Evolutionary conservation across 2,113 vertebrate species (phyloP), one percentile per base, ranked within the genome.

Genomic region (Salminus brasiliensis): DNA sequence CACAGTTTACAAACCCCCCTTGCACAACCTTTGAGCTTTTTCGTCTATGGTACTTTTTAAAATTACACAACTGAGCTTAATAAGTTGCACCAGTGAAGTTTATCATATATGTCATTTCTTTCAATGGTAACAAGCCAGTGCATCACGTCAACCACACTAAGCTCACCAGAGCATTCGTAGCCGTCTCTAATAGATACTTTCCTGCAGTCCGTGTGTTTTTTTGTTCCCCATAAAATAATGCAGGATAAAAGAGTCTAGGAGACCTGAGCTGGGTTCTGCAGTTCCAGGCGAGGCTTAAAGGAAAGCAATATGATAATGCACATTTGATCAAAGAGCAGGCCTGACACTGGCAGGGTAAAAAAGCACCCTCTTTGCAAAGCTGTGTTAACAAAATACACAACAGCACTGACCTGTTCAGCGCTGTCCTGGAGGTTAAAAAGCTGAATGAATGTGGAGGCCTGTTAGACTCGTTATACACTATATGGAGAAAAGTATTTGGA

Each of bases 261-360:
- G 59, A 23, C 15, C 7, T 11, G 16, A 63, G 55, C 60, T 49
- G 45, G 53, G 45, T 45, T 21, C 39, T 23, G 43, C 53, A 41
- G 49, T 72, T 71, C 41, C 52, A 76, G 60, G 34, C 15, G 18
- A 68, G 74, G 25, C 63, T 78, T 59, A 49, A 72, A 78, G 53
- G 70, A 49, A 84, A 63, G 60, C 43, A 23, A 66, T 74, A 66
- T 70, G 63, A 74, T 84, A 71, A 79, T 81, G 65, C 43, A 67
- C 12, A 32, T 65, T 65, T 69, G 77, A 84, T 82, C 65, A 80
- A 80, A 84, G 82, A 60, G 11, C 29, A 43, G 43, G 47, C 55
- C 49, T 80, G 73, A 82, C 70, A 72, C 75, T 75, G 67, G 60
- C 45, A 41, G 67, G 49, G 30, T 18, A 5, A 60, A 30, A 3